These are phyloP conservation scores for Ectemnius lituratus DNA, from an alignment of 2,888 invertebrate species.

Conservation along the genomic window DNA sequence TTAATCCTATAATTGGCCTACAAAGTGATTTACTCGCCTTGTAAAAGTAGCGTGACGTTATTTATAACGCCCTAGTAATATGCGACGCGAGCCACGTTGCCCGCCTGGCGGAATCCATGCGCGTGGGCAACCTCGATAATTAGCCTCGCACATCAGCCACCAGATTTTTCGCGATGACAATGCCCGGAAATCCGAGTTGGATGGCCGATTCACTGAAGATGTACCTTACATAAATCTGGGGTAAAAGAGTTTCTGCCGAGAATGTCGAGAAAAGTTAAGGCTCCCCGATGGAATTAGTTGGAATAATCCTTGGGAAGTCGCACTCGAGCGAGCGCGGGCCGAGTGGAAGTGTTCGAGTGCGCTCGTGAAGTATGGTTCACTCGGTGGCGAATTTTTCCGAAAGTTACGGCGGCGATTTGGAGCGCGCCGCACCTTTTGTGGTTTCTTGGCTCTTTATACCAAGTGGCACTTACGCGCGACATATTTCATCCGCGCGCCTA, in stretches of 20 bases:
- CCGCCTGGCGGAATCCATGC: slow-evolving; percentile 28
- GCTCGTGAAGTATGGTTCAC: slow-evolving; percentile 42
- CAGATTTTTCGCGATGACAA: slow-evolving; percentile 8
- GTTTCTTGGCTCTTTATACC: slow-evolving; percentile 27
- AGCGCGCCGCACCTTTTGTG: slow-evolving; percentile 17
- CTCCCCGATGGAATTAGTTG: slow-evolving; percentile 19
- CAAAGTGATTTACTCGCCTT: slow-evolving; percentile 70
- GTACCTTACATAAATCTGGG: too few species aligned
- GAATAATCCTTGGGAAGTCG: not conserved
- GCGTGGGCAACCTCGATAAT: slow-evolving; percentile 30
- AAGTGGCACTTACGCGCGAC: slow-evolving; percentile 39
- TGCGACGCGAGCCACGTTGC: slow-evolving; percentile 8
- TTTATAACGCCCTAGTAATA: slow-evolving; percentile 55
- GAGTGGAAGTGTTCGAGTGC: slow-evolving; percentile 24
- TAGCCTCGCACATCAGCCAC: slow-evolving; percentile 23
- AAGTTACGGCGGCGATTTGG: slow-evolving; percentile 43
- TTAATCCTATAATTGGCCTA: slow-evolving; percentile 73
- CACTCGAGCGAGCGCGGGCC: not conserved
- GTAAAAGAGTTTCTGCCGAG: not conserved
- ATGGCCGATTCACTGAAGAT: not conserved
- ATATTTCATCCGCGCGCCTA: slow-evolving; percentile 48
- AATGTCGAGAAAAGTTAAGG: slow-evolving; percentile 7
- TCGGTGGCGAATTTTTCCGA: slow-evolving; percentile 44
- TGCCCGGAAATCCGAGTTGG: slow-evolving; percentile 12
- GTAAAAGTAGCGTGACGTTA: slow-evolving; percentile 65